These are phyloP conservation scores for Parochlus steinenii DNA, from an alignment of 2,888 invertebrate genomes.

Conservation along the genomic window DNA sequence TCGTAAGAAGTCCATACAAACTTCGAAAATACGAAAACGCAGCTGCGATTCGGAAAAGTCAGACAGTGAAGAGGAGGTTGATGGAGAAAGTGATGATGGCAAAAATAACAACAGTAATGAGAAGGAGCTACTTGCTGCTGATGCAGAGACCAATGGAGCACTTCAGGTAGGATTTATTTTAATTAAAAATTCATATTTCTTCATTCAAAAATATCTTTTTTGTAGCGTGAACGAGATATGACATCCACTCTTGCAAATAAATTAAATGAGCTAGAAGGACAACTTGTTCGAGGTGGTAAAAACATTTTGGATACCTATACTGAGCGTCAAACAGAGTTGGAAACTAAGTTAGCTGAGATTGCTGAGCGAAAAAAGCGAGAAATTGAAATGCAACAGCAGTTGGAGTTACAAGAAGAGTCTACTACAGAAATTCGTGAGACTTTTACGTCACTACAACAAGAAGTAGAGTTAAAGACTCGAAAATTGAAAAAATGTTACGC, in stretches of 20 bases:
- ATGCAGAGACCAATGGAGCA: constrained; percentile 15
- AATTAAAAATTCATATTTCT: too few relatives aligned
- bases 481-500: constrained; percentile 77
- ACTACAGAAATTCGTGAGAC: constrained; percentile 81
- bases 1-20: constrained; percentile 15
- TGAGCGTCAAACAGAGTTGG: constrained; percentile 78
- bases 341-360: constrained; percentile 71
- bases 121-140: constrained; percentile 9
- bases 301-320: constrained; percentile 92
- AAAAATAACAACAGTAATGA: constrained; percentile 22
- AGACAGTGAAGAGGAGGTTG: constrained; percentile 27
- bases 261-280: constrained; percentile 76
- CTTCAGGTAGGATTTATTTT: constrained; percentile 13
- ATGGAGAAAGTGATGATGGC: constrained; percentile 27
- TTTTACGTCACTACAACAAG: constrained; percentile 82
- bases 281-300: constrained; percentile 85
- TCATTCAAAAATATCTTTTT: constrained; percentile 32
- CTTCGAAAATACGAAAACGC: constrained; percentile 16
- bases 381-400: constrained; percentile 84
- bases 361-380: constrained; percentile 54
- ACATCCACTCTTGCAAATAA: constrained; percentile 61
- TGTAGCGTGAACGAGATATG: constrained; percentile 50
- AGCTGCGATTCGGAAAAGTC: constrained; percentile 18
- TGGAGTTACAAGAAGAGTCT: constrained; percentile 88
- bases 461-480: constrained; percentile 90